Evolutionary conservation across 2,888 invertebrate species (phyloP).

Genomic region (Polia nebulosa): DNA sequence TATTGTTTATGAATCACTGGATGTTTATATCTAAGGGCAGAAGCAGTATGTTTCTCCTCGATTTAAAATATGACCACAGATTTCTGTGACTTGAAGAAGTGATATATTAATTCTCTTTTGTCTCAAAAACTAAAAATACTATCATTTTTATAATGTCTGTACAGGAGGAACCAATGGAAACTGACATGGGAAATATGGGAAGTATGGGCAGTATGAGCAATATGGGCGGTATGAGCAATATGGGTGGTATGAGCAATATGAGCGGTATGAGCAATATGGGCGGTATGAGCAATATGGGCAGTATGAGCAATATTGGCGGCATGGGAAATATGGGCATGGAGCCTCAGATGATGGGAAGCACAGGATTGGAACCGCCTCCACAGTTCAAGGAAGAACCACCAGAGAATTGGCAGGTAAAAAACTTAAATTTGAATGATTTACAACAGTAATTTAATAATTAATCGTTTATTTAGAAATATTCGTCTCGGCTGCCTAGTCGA

Average conservation of each 20-base stretch:
- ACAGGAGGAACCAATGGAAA: slow-evolving; percentile 87
- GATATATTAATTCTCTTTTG: too few relatives aligned
- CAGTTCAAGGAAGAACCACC: slow-evolving; percentile 88
- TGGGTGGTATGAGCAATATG: slow-evolving; percentile 1
- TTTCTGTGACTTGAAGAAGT: too few relatives aligned
- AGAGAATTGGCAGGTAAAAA: slow-evolving; percentile 87
- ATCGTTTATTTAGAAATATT: background rate
- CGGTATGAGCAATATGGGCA: background rate
- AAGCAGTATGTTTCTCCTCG: too few relatives aligned
- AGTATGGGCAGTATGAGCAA: background rate
- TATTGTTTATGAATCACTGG: too few relatives aligned
- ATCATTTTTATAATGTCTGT: slow-evolving; percentile 3
- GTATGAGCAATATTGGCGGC: background rate
- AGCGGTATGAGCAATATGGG: background rate
- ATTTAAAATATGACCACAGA: too few relatives aligned
- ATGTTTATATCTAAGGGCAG: too few relatives aligned
- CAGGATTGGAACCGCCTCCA: slow-evolving; percentile 76
- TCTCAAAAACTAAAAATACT: too few relatives aligned
- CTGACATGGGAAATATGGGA: slow-evolving; percentile 71
- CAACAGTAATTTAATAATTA: background rate
- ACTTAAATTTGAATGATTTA: background rate
- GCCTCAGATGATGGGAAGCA: slow-evolving; percentile 73
- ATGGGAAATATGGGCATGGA: slow-evolving; percentile 71
- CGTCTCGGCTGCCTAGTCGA: too few relatives aligned
- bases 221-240: background rate